phyloP scores from a whole-genome alignment of 1,140 invertebrate species.

The Bombus waltoni region DNA sequence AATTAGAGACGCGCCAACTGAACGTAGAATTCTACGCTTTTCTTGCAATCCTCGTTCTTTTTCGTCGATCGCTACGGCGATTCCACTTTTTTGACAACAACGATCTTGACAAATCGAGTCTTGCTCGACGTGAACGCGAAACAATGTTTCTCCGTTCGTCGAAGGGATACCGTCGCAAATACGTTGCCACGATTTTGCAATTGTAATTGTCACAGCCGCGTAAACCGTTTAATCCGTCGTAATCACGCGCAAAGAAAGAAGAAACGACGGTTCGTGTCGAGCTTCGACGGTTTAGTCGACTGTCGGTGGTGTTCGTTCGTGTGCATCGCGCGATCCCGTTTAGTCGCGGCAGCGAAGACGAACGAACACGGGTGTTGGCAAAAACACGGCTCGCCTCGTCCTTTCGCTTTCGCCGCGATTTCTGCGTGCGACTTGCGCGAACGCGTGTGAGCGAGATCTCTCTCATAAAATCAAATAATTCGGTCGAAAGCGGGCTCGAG shows the following conservation, averaged over 20 bases:
- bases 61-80: not conserved
- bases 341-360: not conserved
- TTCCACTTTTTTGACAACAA: too few species aligned
- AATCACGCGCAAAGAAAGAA: not conserved
- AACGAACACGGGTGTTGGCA: not conserved
- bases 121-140: not conserved
- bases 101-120: not conserved
- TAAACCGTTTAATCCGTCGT: not conserved
- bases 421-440: conserved; percentile 7
- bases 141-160: not conserved
- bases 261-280: not conserved
- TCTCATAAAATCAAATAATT: conserved; percentile 79
- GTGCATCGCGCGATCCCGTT: not conserved
- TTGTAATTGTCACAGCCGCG: too few species aligned
- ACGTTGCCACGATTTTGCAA: not conserved
- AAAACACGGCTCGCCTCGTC: not conserved
- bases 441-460: conserved; percentile 50
- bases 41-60: not conserved
- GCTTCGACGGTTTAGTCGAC: not conserved
- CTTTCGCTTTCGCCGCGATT: conserved; percentile 28
- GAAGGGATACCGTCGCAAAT: too few species aligned
- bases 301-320: not conserved
- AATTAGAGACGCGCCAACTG: too few species aligned
- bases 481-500: conserved; percentile 66
- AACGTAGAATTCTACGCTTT: not conserved